Evolutionary conservation across 2,797 vertebrate genomes (phyloP), one percentile per base, ranked within the genome.

Genomic region (Hydrophis major): DNA sequence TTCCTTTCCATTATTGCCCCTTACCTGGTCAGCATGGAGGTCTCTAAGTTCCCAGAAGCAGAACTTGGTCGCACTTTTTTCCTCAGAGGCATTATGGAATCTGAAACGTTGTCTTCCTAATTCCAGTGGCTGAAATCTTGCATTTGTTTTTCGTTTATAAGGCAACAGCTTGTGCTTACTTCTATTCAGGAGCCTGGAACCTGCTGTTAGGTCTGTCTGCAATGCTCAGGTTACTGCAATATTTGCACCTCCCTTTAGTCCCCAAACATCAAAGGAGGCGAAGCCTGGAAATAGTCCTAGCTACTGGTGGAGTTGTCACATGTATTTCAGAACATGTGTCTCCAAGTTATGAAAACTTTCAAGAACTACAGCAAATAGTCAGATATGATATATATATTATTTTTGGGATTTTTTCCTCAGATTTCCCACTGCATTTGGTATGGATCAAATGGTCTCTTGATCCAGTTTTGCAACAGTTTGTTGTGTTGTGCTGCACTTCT

Each of bases 11-110:
- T 86, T 92, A 87, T 14, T 83, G 74, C 94, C 6, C 16, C 94
- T 95, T 98, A 98, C 98, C 98, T 98, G 96, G 90, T 94, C 61
- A 94, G 92, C 56, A 93, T 94, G 63, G 92, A 94, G 14, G 97
- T 98, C 97, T 98, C 97, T 94, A 98, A 97, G 93, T 97, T 98
- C 92, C 97, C 98, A 90, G 96, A 95, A 89, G 98, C 98, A 90
- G 98, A 98, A 92, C 95, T 96, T 61, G 98, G 96, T 92, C 97
- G 97, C 55, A 47, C 66, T 89, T 96, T 98, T 94, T 92, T 96
- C 93, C 96, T 97, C 92, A 95, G 18, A 16, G 93, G 97, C 97
- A 98, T 97, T 88, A 18, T 90, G 14, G 42, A 42, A 90, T 16
- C 4, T 69, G 69, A 57, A 47, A 8, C 6, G 3, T 87, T 63